Conservation (phyloP, 92 coral and sea anemone genomes). For the Epizoanthus ramosus region DNA sequence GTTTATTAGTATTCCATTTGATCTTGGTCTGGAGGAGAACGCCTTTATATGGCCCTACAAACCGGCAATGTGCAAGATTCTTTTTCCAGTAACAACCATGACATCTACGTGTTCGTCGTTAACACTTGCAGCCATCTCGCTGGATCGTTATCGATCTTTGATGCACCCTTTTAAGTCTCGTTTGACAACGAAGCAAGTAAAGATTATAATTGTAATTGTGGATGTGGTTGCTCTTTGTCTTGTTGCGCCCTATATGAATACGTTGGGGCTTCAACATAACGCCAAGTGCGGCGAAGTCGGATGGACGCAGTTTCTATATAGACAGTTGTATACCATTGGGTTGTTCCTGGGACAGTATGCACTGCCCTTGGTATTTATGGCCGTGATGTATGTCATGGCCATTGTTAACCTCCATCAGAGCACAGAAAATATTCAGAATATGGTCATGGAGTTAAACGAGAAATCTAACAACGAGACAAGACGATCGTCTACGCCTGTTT, state of each 20-base stretch:
- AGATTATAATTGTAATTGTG: conserved; percentile 32
- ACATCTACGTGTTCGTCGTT: conserved; percentile 87
- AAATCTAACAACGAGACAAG: not conserved
- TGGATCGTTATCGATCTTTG: conserved; percentile 78
- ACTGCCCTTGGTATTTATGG: conserved; percentile 79
- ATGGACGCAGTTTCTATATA: conserved; percentile 63
- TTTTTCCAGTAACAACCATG: conserved; percentile 89
- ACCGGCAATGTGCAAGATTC: conserved; percentile 60
- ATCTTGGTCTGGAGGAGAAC: conserved; percentile 75
- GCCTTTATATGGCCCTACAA: conserved; percentile 80
- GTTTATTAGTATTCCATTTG: conserved; percentile 85
- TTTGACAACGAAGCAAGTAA: conserved; percentile 58
- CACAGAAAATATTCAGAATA: conserved; percentile 12
- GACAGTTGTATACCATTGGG: conserved; percentile 72
- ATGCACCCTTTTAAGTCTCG: conserved; percentile 78
- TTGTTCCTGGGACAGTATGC: conserved; percentile 80
- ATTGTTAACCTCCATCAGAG: not conserved
- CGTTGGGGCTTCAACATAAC: conserved; percentile 29
- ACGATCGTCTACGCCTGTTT: conserved; percentile 3
- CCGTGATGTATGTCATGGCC: conserved; percentile 71
- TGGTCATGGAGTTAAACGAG: conserved; percentile 5
- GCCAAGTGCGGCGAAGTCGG: conserved; percentile 65
- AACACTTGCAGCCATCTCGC: conserved; percentile 80
- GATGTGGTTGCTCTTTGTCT: conserved; percentile 45
- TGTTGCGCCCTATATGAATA: conserved; percentile 57